Percentiles rank a stretch among this genome's conserved stretches.
Evolutionary conservation across 2,797 vertebrate genomes (phyloP).

Genomic region (Myotis findleyi): DNA sequence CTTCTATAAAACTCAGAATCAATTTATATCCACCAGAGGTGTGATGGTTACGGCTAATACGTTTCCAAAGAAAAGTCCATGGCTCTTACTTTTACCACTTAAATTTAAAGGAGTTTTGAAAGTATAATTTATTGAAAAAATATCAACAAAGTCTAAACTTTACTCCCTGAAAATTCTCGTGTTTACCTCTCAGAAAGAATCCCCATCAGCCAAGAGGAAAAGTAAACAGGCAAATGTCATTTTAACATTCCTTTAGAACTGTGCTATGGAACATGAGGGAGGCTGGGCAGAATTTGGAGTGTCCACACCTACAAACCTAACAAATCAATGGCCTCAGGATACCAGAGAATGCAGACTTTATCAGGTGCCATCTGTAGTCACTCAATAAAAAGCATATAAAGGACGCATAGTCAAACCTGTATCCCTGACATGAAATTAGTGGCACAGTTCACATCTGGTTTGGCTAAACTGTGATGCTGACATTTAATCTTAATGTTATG

Average conservation of each 20-base stretch:
- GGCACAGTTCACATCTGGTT: constrained; percentile 57
- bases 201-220: constrained; percentile 55
- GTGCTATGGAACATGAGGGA: constrained; percentile 15
- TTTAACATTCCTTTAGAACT: constrained; percentile 58
- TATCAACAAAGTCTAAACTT: constrained; percentile 20
- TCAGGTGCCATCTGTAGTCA: constrained; percentile 69
- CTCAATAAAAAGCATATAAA: constrained; percentile 70
- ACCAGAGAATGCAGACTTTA: constrained; percentile 44
- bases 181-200: constrained; percentile 72
- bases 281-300: neutral
- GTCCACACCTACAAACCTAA: constrained; percentile 62
- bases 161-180: neutral
- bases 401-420: constrained; percentile 28
- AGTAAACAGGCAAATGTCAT: constrained; percentile 66
- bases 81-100: constrained; percentile 48
- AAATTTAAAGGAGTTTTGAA: constrained; percentile 69
- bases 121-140: constrained; percentile 58
- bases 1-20: constrained; percentile 32
- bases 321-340: constrained; percentile 68
- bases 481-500: neutral
- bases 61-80: constrained; percentile 37
- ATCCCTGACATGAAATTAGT: neutral
- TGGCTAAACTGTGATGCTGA: neutral
- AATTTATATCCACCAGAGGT: neutral
- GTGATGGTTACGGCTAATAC: neutral